phyloP scores from a whole-genome alignment of 2,888 invertebrate genomes.

The Eumerus sabulonum region DNA sequence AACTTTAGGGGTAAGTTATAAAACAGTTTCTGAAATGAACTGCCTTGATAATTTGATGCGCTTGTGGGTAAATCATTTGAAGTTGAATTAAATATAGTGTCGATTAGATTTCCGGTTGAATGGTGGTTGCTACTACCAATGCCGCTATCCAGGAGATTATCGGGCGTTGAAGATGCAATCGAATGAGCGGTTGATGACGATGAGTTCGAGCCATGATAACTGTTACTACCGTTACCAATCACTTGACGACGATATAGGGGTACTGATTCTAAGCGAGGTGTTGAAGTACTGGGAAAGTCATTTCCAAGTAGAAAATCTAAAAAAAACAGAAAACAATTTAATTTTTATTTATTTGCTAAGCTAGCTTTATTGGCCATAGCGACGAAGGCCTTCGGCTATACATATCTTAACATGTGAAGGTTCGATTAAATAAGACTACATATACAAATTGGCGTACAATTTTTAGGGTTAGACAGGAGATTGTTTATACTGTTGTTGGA shows the following conservation, averaged over 20 bases:
- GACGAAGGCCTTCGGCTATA: no score
- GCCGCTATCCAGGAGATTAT: slow-evolving; percentile 71
- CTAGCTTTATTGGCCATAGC: no score
- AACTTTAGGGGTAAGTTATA: slow-evolving; percentile 74
- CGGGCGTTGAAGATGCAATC: slow-evolving; percentile 72
- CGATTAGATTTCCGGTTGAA: slow-evolving; percentile 74
- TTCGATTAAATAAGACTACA: no score
- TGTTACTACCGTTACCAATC: slow-evolving; percentile 74
- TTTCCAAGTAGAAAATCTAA: slow-evolving; percentile 56
- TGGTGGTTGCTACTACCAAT: slow-evolving; percentile 63
- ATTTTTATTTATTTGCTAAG: background rate
- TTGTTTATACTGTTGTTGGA: no score
- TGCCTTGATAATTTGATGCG: slow-evolving; percentile 56
- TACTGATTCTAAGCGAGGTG: slow-evolving; percentile 75
- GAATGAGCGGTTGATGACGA: slow-evolving; percentile 71
- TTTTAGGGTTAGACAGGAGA: no score
- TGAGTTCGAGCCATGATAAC: slow-evolving; percentile 69
- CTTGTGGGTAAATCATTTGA: slow-evolving; percentile 68
- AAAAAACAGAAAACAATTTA: background rate
- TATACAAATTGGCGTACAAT: no score
- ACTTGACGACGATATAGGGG: slow-evolving; percentile 80
- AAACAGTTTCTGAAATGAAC: slow-evolving; percentile 70
- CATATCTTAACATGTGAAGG: no score
- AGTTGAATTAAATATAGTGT: slow-evolving; percentile 75
- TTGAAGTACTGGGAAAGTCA: slow-evolving; percentile 67